Conservation (phyloP, 2,797 vertebrate species). For the Dryobates pubescens region DNA sequence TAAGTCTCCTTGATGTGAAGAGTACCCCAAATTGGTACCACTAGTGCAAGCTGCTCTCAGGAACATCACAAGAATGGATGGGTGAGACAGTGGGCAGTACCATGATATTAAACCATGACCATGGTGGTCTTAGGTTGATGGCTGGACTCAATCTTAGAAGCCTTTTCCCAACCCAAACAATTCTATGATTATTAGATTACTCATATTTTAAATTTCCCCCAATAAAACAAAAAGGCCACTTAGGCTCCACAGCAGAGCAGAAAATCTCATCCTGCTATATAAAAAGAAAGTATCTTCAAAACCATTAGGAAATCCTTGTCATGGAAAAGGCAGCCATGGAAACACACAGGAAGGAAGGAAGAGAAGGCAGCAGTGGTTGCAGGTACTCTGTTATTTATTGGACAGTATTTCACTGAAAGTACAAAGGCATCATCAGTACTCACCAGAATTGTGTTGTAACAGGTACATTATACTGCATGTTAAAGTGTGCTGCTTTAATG, state of each 20-base stretch:
- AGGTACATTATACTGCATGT: constrained; percentile 56
- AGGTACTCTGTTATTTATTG: constrained; percentile 81
- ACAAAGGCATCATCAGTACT: constrained; percentile 79
- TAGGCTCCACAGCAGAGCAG: background rate
- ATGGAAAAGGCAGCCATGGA: background rate
- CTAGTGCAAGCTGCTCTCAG: background rate
- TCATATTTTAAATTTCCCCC: background rate
- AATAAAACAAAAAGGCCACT: background rate
- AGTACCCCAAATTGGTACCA: background rate
- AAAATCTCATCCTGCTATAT: background rate
- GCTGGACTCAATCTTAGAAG: no score
- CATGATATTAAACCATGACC: background rate
- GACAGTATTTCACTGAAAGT: constrained; percentile 76
- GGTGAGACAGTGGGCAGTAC: rapidly evolving
- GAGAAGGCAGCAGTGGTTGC: constrained; percentile 38
- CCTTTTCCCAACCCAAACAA: no score
- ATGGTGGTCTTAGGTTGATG: no score
- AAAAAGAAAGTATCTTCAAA: background rate
- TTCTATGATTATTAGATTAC: background rate
- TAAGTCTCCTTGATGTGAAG: background rate
- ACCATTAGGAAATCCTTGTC: background rate
- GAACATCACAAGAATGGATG: background rate
- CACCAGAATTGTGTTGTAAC: constrained; percentile 73
- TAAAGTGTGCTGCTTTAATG: constrained; percentile 57
- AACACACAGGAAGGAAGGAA: constrained; percentile 39